A percentile compares a stretch with the other conserved stretches of the same genome.
phyloP scores from a whole-genome alignment of 2,113 vertebrate species.

The Indri indri region DNA sequence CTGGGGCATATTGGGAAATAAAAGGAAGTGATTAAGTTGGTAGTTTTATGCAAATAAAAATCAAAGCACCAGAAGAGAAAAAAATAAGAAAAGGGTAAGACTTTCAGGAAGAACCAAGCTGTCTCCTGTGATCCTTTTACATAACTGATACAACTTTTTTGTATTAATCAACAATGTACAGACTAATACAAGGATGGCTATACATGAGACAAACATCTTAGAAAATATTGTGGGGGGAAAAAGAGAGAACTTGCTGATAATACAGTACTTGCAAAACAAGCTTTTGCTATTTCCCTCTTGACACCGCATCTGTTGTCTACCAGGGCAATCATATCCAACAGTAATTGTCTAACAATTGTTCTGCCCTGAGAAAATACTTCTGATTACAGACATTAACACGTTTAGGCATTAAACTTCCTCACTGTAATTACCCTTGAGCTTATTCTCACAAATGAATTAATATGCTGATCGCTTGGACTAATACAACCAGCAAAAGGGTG shows the following conservation, averaged over 20 bases:
- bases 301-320: conserved; percentile 79
- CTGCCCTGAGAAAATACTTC: conserved; percentile 84
- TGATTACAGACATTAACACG: conserved; percentile 88
- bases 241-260: conserved; percentile 72
- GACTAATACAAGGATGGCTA: neutral
- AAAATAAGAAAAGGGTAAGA: conserved; percentile 3
- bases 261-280: conserved; percentile 75
- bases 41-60: conserved; percentile 50
- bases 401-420: conserved; percentile 85
- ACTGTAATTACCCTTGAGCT: conserved; percentile 89
- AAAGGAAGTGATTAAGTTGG: conserved; percentile 24
- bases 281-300: conserved; percentile 78
- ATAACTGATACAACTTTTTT: conserved; percentile 53
- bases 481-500: conserved; percentile 85
- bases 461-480: conserved; percentile 85
- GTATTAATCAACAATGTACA: conserved; percentile 59
- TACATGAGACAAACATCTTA: conserved; percentile 17
- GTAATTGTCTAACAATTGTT: conserved; percentile 89
- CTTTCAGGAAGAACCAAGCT: neutral
- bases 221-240: conserved; percentile 16
- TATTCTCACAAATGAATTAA: conserved; percentile 89
- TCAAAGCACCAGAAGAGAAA: conserved; percentile 49
- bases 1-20: neutral
- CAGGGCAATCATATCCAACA: conserved; percentile 82
- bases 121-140: conserved; percentile 34